Percentiles rank a stretch among this genome's conserved stretches.
These are phyloP conservation scores for Clostera curtula DNA, from an alignment of 2,888 invertebrate genomes.

Conservation along the genomic window DNA sequence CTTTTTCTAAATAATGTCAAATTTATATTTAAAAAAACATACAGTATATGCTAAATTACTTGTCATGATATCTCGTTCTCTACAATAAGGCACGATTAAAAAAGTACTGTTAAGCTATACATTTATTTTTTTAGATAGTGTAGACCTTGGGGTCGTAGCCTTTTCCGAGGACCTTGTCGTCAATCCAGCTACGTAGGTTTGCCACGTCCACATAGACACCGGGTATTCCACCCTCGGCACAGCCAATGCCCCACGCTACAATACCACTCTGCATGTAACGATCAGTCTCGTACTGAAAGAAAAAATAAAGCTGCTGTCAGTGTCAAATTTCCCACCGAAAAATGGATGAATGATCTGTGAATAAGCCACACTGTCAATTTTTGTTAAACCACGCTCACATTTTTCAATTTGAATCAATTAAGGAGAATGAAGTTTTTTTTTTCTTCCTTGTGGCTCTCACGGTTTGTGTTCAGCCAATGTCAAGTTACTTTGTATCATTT, in stretches of 20 bases:
- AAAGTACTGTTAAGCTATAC: too few relatives aligned
- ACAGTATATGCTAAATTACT: too few relatives aligned
- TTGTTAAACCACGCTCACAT: too few relatives aligned
- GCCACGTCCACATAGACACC: slow-evolving; percentile 85
- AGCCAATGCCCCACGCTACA: slow-evolving; percentile 90
- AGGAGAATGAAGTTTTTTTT: too few relatives aligned
- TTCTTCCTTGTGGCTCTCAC: too few relatives aligned
- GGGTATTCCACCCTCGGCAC: slow-evolving; percentile 78
- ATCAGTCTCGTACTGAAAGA: slow-evolving; percentile 33
- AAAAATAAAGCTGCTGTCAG: neutral
- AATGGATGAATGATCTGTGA: neutral
- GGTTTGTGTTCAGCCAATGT: too few relatives aligned
- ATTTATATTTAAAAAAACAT: too few relatives aligned
- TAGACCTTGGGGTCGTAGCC: slow-evolving; percentile 53
- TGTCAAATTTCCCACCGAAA: neutral
- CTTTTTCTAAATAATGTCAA: too few relatives aligned
- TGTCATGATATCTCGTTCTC: too few relatives aligned
- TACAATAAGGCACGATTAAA: too few relatives aligned
- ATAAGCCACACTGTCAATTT: neutral
- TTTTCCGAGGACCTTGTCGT: slow-evolving; percentile 67
- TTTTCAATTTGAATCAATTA: too few relatives aligned
- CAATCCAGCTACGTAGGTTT: slow-evolving; percentile 80
- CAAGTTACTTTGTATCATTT: too few relatives aligned
- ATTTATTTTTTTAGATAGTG: slow-evolving; percentile 17
- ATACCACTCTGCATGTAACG: slow-evolving; percentile 73